Percentiles rank a stretch among this genome's conserved stretches.
These are phyloP conservation scores for Mobula birostris DNA, from an alignment of 2,113 vertebrate species.

Conservation along the genomic window DNA sequence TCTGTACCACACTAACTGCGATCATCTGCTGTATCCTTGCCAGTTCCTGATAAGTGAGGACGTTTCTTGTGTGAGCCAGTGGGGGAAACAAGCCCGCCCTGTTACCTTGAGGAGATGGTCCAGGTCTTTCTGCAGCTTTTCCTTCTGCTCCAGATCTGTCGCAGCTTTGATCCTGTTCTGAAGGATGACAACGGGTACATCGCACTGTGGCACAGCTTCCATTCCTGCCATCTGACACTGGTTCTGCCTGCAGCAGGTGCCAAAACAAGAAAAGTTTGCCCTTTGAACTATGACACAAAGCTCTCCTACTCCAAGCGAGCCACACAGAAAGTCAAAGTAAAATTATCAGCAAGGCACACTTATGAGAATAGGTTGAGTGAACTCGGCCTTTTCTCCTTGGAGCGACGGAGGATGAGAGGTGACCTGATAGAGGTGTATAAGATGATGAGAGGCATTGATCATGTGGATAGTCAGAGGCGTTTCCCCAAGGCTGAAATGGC, in stretches of 20 bases:
- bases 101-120: constrained; percentile 17
- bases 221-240: not conserved
- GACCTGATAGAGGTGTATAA: too few relatives aligned
- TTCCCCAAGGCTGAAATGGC: too few relatives aligned
- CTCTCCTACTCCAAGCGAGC: not conserved
- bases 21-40: too few relatives aligned
- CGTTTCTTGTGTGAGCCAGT: not conserved
- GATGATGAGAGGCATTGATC: too few relatives aligned
- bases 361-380: too few relatives aligned
- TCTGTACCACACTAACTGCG: not conserved
- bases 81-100: not conserved
- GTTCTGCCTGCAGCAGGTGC: not conserved
- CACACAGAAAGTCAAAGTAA: not conserved
- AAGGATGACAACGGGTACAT: not conserved
- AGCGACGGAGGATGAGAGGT: too few relatives aligned
- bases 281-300: not conserved
- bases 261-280: not conserved
- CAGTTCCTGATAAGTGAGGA: not conserved
- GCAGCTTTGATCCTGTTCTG: constrained; percentile 17
- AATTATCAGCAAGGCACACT: too few relatives aligned
- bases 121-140: constrained; percentile 4
- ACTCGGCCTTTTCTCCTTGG: too few relatives aligned
- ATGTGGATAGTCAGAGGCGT: too few relatives aligned
- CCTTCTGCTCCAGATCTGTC: not conserved
- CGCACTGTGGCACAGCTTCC: not conserved